Evolutionary conservation across 1,140 invertebrate genomes (phyloP).

Genomic region (Mesaphorura yosii): DNA sequence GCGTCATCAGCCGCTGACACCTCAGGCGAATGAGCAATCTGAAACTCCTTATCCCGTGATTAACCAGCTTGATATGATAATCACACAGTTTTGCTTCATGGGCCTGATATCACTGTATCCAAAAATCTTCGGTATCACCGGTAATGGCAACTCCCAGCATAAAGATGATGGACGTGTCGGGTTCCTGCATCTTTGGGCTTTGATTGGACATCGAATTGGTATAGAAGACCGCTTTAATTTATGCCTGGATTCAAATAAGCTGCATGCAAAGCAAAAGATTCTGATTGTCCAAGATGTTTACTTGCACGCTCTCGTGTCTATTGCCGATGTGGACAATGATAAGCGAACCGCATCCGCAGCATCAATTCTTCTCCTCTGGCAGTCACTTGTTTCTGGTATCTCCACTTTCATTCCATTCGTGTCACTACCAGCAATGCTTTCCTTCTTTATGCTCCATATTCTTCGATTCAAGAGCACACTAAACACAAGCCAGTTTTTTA

Average conservation of each 20-base stretch:
- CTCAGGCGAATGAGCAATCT: neutral
- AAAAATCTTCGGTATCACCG: slow-evolving; percentile 39
- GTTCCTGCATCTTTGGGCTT: slow-evolving; percentile 42
- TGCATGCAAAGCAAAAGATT: slow-evolving; percentile 1
- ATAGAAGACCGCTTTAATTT: slow-evolving; percentile 46
- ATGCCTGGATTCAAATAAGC: slow-evolving; percentile 35
- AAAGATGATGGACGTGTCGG: slow-evolving; percentile 37
- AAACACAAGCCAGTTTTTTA: neutral
- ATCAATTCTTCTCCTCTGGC: too few relatives aligned
- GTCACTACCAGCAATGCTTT: slow-evolving; percentile 17
- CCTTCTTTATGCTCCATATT: slow-evolving; percentile 6
- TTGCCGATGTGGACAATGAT: too few relatives aligned
- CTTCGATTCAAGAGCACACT: neutral
- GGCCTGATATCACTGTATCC: slow-evolving; percentile 58
- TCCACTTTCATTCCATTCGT: slow-evolving; percentile 20
- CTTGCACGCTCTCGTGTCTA: slow-evolving; percentile 4
- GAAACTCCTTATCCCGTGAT: slow-evolving; percentile 25
- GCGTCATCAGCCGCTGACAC: neutral
- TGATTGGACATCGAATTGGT: slow-evolving; percentile 40
- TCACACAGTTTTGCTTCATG: slow-evolving; percentile 78
- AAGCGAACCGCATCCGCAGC: too few relatives aligned
- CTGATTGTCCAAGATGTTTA: slow-evolving; percentile 18
- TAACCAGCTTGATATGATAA: slow-evolving; percentile 65
- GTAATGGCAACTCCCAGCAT: too few relatives aligned
- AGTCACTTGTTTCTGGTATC: slow-evolving; percentile 16